Evolutionary conservation across 2,113 vertebrate species (phyloP).

Genomic region (Nasalis larvatus): DNA sequence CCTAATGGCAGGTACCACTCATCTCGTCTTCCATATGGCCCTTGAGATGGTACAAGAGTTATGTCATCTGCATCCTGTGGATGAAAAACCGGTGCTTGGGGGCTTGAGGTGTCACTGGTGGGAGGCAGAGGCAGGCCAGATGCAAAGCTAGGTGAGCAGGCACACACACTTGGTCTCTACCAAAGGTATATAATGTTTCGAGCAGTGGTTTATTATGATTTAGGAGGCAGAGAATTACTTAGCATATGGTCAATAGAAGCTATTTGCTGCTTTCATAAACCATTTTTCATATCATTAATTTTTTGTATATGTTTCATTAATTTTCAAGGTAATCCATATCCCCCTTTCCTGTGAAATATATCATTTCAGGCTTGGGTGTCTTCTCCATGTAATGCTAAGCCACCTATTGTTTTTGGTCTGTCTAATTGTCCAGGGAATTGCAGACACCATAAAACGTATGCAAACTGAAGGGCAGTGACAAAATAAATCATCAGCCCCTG

Average conservation of each 20-base stretch:
- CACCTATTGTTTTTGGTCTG: not conserved
- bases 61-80: fast-evolving
- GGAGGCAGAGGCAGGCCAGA: not conserved
- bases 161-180: fast-evolving
- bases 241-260: slow-evolving; percentile 66
- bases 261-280: slow-evolving; percentile 64
- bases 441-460: not conserved
- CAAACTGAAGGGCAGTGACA: not conserved
- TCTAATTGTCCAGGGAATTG: not conserved
- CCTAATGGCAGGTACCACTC: not conserved
- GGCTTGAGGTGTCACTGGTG: fast-evolving
- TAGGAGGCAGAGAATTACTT: slow-evolving; percentile 34
- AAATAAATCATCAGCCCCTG: fast-evolving
- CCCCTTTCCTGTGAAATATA: slow-evolving; percentile 27
- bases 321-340: slow-evolving; percentile 51
- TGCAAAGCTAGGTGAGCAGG: fast-evolving
- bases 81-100: not conserved
- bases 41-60: fast-evolving
- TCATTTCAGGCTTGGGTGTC: not conserved
- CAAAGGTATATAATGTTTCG: fast-evolving
- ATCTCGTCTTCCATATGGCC: not conserved
- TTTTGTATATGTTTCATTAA: slow-evolving; percentile 69
- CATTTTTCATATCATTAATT: slow-evolving; percentile 71
- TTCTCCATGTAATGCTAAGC: fast-evolving
- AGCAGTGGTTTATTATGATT: slow-evolving; percentile 37